phyloP scores from a whole-genome alignment of 30 jellyfish, hydroid and myxozoan species.

The Mastigias papua region DNA sequence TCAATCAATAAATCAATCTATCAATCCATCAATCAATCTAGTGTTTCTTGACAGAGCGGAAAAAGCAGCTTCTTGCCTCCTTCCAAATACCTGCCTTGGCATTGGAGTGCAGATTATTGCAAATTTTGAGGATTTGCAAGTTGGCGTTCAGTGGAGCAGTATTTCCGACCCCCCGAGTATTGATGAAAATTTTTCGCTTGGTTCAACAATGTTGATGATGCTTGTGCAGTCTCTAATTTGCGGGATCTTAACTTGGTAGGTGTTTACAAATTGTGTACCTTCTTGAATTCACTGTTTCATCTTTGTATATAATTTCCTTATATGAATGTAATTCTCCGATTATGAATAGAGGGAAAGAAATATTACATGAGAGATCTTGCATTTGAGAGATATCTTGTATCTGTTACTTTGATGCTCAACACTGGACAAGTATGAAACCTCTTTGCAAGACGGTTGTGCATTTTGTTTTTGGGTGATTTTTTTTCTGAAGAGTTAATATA shows the following conservation, averaged over 20 bases:
- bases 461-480: no score
- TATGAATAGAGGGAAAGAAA: no score
- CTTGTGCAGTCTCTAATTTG: constrained; percentile 75
- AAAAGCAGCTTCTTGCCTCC: constrained; percentile 92
- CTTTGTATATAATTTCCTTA: no score
- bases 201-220: constrained; percentile 65
- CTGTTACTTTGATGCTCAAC: no score
- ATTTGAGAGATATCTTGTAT: no score
- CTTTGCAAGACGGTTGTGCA: no score
- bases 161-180: constrained; percentile 67
- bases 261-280: not conserved
- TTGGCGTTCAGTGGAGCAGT: constrained; percentile 81
- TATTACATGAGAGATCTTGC: no score
- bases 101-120: constrained; percentile 86
- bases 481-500: no score
- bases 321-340: no score
- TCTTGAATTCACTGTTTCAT: no score
- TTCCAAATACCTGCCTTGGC: constrained; percentile 98
- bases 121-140: constrained; percentile 73
- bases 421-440: no score
- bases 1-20: not conserved
- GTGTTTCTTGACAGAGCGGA: constrained; percentile 39
- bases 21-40: not conserved
- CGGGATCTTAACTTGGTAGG: constrained; percentile 89
- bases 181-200: constrained; percentile 89